A percentile compares a stretch with the other conserved stretches of the same genome.
Evolutionary conservation across 37 sponge, comb jelly and placozoan genomes (phyloP).

Genomic region (Diacarnus erythraeanus): DNA sequence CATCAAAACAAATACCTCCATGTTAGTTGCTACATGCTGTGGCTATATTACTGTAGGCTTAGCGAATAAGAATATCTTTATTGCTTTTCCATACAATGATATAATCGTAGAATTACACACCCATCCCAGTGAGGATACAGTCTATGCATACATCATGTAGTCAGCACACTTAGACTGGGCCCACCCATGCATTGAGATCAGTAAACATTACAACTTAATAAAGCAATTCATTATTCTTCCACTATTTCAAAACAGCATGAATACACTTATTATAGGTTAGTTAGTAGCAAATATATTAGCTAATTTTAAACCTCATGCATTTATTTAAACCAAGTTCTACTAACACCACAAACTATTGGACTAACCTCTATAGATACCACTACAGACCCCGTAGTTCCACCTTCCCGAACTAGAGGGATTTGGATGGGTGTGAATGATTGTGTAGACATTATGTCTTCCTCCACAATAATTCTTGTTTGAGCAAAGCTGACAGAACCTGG

Average conservation of each 20-base stretch:
- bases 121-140: too few species aligned
- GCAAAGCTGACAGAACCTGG: slow-evolving; percentile 62
- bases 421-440: slow-evolving; percentile 14
- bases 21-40: too few species aligned
- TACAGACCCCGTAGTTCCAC: slow-evolving; percentile 51
- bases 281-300: too few species aligned
- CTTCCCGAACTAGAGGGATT: slow-evolving; percentile 40
- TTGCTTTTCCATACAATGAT: too few species aligned
- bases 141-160: too few species aligned
- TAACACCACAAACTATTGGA: neutral
- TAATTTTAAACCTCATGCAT: neutral
- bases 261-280: too few species aligned
- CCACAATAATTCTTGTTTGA: slow-evolving; percentile 10
- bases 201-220: neutral
- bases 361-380: slow-evolving; percentile 32
- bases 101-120: too few species aligned
- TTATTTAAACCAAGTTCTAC: neutral
- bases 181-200: neutral
- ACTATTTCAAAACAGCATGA: slow-evolving; percentile 6
- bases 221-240: neutral
- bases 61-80: too few species aligned
- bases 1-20: too few species aligned
- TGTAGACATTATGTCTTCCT: slow-evolving; percentile 14
- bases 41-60: too few species aligned
- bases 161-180: too few species aligned